Evolutionary conservation across 2,113 vertebrate genomes (phyloP).

Genomic region (Carassius carassius): DNA sequence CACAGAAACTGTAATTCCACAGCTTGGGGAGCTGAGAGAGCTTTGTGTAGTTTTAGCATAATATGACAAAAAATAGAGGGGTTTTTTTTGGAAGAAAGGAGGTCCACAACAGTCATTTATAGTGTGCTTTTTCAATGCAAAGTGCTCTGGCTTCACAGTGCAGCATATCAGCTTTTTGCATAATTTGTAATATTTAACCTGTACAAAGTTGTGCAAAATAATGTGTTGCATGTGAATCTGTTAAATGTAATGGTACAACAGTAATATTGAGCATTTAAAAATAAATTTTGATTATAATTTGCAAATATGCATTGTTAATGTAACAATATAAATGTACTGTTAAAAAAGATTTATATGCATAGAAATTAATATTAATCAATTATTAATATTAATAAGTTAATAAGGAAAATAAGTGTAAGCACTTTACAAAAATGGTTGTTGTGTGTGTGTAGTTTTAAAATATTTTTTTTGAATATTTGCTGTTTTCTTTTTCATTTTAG

Average conservation of each 20-base stretch:
- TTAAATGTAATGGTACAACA: neutral
- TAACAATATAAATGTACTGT: neutral
- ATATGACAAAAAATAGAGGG: neutral
- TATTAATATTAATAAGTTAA: neutral
- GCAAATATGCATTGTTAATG: neutral
- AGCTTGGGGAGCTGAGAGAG: conserved; percentile 35
- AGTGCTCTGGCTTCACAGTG: neutral
- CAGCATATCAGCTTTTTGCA: neutral
- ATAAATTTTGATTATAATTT: neutral
- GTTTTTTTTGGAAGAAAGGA: conserved; percentile 44
- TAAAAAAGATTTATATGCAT: neutral
- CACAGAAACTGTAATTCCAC: conserved; percentile 56
- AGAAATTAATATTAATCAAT: neutral
- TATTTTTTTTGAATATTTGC: no score
- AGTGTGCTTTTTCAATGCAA: neutral
- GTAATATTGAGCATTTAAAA: neutral
- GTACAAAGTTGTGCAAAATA: neutral
- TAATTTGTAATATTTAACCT: neutral
- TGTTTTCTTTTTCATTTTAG: no score
- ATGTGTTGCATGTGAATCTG: neutral
- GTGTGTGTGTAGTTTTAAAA: no score
- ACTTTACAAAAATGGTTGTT: no score
- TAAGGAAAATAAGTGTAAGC: neutral
- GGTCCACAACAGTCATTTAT: neutral
- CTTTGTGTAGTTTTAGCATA: neutral